Percentiles rank a stretch among this genome's conserved stretches.
phyloP scores from a whole-genome alignment of 2,113 vertebrate genomes.

The Ophthalmolycus amberensis region DNA sequence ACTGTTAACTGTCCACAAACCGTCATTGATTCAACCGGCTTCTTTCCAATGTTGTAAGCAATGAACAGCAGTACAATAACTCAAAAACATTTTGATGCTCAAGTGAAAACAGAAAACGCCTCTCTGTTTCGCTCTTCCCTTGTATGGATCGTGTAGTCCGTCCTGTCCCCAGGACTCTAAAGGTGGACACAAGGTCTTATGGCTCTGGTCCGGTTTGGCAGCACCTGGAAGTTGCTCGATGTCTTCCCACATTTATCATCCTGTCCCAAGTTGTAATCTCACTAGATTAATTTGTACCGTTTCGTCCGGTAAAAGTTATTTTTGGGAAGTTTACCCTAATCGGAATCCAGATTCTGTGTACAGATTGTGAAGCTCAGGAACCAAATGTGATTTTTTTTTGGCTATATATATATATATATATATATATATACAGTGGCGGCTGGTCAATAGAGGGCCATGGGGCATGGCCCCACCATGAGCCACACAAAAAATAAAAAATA shows the following conservation, averaged over 20 bases:
- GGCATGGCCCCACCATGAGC: too few species aligned
- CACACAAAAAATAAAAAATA: too few species aligned
- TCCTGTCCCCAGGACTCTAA: background rate
- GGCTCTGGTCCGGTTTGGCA: background rate
- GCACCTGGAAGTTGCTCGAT: background rate
- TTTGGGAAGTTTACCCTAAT: background rate
- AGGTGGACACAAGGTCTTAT: background rate
- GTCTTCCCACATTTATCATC: background rate
- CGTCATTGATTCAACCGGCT: background rate
- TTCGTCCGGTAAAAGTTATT: background rate
- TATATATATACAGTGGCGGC: too few species aligned
- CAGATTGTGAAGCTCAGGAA: too few species aligned
- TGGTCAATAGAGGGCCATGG: too few species aligned
- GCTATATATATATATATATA: too few species aligned
- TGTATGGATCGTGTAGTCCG: background rate
- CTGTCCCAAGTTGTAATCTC: background rate
- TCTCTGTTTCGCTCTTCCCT: background rate
- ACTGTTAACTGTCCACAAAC: conserved; percentile 4
- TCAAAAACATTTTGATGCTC: background rate
- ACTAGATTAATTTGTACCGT: background rate
- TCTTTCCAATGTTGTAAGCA: background rate
- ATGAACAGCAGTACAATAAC: background rate
- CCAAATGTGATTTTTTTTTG: too few species aligned
- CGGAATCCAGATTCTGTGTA: background rate
- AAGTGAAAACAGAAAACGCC: background rate